phyloP scores from a whole-genome alignment of 2,113 vertebrate species.

The Microtus oregoni region DNA sequence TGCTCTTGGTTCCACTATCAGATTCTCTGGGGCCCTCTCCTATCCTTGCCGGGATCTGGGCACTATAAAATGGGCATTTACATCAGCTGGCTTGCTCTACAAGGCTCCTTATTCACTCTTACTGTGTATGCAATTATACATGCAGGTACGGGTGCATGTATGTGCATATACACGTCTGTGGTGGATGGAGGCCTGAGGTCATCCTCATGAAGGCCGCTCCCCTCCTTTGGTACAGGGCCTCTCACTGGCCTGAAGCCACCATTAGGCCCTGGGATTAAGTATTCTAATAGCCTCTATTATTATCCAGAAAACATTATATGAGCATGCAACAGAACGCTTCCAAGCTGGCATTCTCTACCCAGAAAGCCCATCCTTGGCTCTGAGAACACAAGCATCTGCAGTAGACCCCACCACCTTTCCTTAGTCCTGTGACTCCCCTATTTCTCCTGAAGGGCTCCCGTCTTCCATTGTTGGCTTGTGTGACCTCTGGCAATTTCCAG shows the following conservation, averaged over 20 bases:
- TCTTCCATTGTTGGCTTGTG: slow-evolving; percentile 9
- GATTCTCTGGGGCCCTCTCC: neutral
- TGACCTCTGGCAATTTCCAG: slow-evolving; percentile 10
- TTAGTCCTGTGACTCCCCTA: neutral
- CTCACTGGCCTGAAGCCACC: no score
- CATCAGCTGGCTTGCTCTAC: neutral
- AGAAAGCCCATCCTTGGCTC: neutral
- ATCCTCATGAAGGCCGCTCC: neutral
- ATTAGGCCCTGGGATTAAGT: neutral
- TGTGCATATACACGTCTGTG: neutral
- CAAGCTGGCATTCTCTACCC: neutral
- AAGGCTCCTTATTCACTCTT: neutral
- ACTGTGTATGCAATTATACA: neutral
- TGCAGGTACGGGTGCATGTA: neutral
- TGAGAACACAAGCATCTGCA: neutral
- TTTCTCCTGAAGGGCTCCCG: neutral
- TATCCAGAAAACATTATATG: neutral
- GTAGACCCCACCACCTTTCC: neutral
- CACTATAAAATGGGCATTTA: neutral
- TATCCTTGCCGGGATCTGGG: neutral
- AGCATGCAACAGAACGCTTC: neutral
- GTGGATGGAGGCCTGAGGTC: neutral
- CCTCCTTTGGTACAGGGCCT: neutral
- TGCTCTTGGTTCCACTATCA: neutral
- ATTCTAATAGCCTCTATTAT: neutral